Conservation (phyloP, 2,113 vertebrate genomes). For the Chamaetylas fuelleborni region DNA sequence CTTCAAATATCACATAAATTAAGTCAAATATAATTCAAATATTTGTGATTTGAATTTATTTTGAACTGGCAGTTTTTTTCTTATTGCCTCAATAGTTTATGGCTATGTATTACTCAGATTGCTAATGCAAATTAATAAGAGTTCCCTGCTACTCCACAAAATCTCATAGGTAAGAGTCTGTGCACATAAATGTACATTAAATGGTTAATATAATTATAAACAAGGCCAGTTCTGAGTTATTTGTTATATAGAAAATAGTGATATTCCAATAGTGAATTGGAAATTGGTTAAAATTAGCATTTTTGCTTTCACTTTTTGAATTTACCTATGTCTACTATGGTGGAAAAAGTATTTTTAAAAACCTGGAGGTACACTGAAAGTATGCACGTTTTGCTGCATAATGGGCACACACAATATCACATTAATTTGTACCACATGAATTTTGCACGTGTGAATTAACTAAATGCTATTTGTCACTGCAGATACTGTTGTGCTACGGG, state of each 20-base stretch:
- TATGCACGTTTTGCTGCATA: background rate
- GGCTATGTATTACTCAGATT: background rate
- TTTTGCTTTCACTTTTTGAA: background rate
- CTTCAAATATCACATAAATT: background rate
- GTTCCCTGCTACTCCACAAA: background rate
- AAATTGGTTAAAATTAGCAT: background rate
- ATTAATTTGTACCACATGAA: background rate
- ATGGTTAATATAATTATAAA: background rate
- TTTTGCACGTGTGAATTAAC: conserved; percentile 29
- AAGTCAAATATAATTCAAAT: background rate
- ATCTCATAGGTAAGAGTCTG: background rate
- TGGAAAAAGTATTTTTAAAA: background rate
- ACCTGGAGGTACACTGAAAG: background rate
- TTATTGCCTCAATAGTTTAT: background rate
- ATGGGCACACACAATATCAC: background rate
- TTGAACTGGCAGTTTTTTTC: background rate
- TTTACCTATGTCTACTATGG: background rate
- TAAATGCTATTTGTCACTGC: background rate
- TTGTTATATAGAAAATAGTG: background rate
- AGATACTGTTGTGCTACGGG: background rate
- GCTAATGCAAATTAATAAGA: background rate
- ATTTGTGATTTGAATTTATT: background rate
- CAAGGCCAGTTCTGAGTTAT: background rate
- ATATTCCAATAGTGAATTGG: background rate
- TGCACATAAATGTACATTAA: background rate